Percentiles rank a stretch among this genome's conserved stretches.
phyloP scores from a whole-genome alignment of 2,888 invertebrate species.

The Caenorhabditis plicata region DNA sequence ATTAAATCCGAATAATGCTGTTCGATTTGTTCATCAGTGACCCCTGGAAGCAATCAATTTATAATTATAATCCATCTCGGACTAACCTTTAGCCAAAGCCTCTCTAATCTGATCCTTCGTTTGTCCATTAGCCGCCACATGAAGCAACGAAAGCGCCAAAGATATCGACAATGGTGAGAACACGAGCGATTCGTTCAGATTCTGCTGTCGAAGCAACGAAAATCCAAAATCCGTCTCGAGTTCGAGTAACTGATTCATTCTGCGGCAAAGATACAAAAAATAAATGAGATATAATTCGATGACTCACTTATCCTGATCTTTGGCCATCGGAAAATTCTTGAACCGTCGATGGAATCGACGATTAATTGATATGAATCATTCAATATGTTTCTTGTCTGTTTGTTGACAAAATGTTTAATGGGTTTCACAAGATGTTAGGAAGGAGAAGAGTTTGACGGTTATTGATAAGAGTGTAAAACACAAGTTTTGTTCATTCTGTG shows the following conservation, averaged over 20 bases:
- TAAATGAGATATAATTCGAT: too few species aligned
- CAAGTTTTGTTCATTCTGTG: too few species aligned
- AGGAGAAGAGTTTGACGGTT: too few species aligned
- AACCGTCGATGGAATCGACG: too few species aligned
- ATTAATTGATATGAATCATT: too few species aligned
- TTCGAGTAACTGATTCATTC: constrained; percentile 25
- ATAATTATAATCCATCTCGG: neutral
- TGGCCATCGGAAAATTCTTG: too few species aligned
- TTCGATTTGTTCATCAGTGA: constrained; percentile 33
- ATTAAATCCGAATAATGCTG: constrained; percentile 20
- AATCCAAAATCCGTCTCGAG: constrained; percentile 34
- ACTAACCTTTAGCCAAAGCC: constrained; percentile 37
- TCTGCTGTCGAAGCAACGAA: constrained; percentile 20
- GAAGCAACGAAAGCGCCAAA: constrained; percentile 48
- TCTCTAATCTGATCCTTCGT: constrained; percentile 44
- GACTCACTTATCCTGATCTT: too few species aligned
- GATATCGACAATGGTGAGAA: constrained; percentile 51
- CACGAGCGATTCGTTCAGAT: constrained; percentile 24
- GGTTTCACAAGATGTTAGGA: too few species aligned
- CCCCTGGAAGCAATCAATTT: constrained; percentile 3
- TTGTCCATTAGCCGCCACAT: constrained; percentile 52
- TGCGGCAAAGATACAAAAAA: too few species aligned
- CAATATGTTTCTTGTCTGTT: too few species aligned
- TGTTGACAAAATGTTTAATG: too few species aligned
- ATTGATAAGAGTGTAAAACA: too few species aligned